Conservation (phyloP, 2,113 vertebrate genomes). For the Corydoras maculifer region DNA sequence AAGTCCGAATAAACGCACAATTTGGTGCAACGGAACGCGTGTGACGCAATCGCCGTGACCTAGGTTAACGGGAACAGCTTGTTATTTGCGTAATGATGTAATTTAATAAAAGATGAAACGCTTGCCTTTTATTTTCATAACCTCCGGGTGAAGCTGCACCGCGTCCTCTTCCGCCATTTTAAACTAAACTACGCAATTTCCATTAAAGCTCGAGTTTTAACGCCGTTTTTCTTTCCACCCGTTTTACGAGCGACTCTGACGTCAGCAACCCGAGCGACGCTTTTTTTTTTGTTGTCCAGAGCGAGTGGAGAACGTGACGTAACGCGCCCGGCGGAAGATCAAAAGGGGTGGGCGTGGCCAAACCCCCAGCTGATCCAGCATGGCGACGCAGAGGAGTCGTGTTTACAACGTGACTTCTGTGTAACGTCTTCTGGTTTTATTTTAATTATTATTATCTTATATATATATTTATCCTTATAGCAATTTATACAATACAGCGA, state of each 20-base stretch:
- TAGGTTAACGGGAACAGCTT: too few relatives aligned
- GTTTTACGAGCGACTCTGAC: not conserved
- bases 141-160: conserved; percentile 65
- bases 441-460: too few relatives aligned
- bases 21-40: not conserved
- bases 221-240: not conserved
- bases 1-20: conserved; percentile 41
- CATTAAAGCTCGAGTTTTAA: conserved; percentile 1
- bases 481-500: too few relatives aligned
- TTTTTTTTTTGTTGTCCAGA: not conserved
- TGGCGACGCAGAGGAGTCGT: conserved; percentile 17
- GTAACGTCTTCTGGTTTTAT: too few relatives aligned
- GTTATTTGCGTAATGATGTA: not conserved
- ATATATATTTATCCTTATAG: too few relatives aligned
- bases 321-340: not conserved
- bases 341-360: not conserved
- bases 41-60: too few relatives aligned
- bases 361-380: conserved; percentile 9
- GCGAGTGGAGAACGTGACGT: not conserved
- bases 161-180: conserved; percentile 65
- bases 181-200: conserved; percentile 35
- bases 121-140: conserved; percentile 61
- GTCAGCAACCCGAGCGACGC: too few relatives aligned
- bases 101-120: not conserved
- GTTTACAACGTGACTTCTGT: not conserved